These are phyloP conservation scores for Enteromius mattozi DNA, from an alignment of 2,797 vertebrate species.

Conservation along the genomic window DNA sequence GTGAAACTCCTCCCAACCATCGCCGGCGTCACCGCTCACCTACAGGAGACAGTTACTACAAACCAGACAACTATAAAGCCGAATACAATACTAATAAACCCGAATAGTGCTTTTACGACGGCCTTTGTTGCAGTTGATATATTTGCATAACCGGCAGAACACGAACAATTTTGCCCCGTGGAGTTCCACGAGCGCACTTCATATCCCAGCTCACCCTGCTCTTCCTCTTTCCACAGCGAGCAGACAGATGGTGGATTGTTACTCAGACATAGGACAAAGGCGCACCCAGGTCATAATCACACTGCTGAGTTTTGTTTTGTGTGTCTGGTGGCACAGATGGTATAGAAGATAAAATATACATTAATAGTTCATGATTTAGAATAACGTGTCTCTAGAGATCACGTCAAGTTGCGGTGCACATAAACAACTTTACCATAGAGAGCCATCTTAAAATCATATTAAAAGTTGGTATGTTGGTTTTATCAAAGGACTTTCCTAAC, in stretches of 20 bases:
- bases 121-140: neutral
- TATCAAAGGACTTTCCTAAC: neutral
- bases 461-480: neutral
- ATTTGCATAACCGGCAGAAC: conserved; percentile 18
- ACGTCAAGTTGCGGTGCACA: neutral
- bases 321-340: neutral
- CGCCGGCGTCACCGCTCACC: conserved; percentile 47
- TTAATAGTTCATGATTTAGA: neutral
- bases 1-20: conserved; percentile 59
- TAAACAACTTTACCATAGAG: neutral
- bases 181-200: conserved; percentile 19
- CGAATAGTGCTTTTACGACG: neutral
- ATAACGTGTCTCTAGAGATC: neutral
- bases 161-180: neutral
- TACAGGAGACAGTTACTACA: neutral
- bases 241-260: conserved; percentile 43
- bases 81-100: neutral
- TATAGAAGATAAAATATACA: conserved; percentile 7
- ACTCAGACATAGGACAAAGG: conserved; percentile 6
- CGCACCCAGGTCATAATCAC: conserved; percentile 20
- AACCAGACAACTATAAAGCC: neutral
- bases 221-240: conserved; percentile 35
- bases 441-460: neutral
- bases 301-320: neutral
- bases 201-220: conserved; percentile 55